Evolutionary conservation across 1,140 invertebrate species (phyloP).

Genomic region (Heliconius congener): DNA sequence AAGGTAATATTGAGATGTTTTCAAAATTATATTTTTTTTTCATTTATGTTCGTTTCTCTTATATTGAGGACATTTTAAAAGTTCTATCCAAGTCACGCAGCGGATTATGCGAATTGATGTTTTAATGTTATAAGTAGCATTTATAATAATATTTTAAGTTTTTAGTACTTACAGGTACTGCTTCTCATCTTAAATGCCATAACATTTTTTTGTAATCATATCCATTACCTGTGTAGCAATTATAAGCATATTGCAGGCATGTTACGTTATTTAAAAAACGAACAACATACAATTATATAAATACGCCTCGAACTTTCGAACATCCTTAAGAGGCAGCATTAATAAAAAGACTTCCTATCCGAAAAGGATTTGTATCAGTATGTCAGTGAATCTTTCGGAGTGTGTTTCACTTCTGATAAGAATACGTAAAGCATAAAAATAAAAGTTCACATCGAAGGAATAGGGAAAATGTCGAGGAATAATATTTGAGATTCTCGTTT

Average conservation of each 20-base stretch:
- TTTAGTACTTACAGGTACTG: too few species aligned
- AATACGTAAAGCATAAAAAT: conserved; percentile 80
- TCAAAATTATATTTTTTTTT: not conserved
- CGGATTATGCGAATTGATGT: too few species aligned
- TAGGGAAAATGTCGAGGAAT: conserved; percentile 77
- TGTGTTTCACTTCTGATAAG: conserved; percentile 78
- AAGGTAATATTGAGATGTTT: not conserved
- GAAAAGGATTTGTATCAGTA: conserved; percentile 53
- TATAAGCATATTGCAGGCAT: not conserved
- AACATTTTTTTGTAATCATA: not conserved
- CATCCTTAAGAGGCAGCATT: conserved; percentile 22
- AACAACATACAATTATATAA: not conserved
- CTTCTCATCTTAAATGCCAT: too few species aligned
- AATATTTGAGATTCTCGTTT: conserved; percentile 81
- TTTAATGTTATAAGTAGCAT: too few species aligned
- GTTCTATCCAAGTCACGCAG: too few species aligned
- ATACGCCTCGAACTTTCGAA: not conserved
- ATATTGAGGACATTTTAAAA: too few species aligned
- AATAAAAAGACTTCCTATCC: conserved; percentile 34
- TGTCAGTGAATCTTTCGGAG: conserved; percentile 68
- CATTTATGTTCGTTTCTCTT: not conserved
- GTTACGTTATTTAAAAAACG: not conserved
- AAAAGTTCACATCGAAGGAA: conserved; percentile 80
- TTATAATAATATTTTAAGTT: too few species aligned
- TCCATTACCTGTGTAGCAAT: not conserved